Percentiles rank a stretch among this genome's conserved stretches.
These are phyloP conservation scores for Bursaphelenchus okinawaensis DNA, from an alignment of 2,888 invertebrate species.

Conservation along the genomic window DNA sequence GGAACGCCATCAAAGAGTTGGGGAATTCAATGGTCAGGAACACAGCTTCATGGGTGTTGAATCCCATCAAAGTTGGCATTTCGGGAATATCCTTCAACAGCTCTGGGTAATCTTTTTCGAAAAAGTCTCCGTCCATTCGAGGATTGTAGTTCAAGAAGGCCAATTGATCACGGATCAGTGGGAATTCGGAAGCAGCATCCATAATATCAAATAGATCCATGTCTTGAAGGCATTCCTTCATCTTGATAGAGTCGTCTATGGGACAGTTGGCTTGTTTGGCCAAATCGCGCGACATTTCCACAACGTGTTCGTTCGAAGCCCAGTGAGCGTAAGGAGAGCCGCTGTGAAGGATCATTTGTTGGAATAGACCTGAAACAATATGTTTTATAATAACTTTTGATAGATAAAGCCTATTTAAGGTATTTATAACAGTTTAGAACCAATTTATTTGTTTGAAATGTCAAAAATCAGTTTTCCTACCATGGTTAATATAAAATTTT, in stretches of 20 bases:
- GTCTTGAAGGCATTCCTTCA: conserved; percentile 34
- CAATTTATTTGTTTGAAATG: background rate
- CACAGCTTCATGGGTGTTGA: conserved; percentile 35
- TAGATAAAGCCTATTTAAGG: background rate
- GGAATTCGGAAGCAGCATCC: conserved; percentile 21
- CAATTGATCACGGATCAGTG: conserved; percentile 23
- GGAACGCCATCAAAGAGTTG: conserved; percentile 10
- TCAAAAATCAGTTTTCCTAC: background rate
- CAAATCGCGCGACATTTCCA: conserved; percentile 20
- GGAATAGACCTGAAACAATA: conserved; percentile 30
- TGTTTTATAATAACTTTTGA: conserved; percentile 6
- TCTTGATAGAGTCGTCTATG: conserved; percentile 14
- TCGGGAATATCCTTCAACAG: conserved; percentile 28
- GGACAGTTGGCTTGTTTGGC: conserved; percentile 27
- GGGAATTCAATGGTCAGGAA: conserved; percentile 21
- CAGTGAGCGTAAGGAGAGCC: conserved; percentile 34
- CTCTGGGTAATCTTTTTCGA: conserved; percentile 26
- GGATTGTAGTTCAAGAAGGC: conserved; percentile 36
- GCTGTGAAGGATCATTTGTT: conserved; percentile 32
- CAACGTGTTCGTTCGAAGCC: conserved; percentile 33
- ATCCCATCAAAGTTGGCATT: conserved; percentile 40
- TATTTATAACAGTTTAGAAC: background rate
- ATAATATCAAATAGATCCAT: conserved; percentile 29
- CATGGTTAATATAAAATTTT: background rate
- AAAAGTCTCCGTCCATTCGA: conserved; percentile 38